phyloP scores from a whole-genome alignment of 1,140 invertebrate species.

The Metopolophium dirhodum region DNA sequence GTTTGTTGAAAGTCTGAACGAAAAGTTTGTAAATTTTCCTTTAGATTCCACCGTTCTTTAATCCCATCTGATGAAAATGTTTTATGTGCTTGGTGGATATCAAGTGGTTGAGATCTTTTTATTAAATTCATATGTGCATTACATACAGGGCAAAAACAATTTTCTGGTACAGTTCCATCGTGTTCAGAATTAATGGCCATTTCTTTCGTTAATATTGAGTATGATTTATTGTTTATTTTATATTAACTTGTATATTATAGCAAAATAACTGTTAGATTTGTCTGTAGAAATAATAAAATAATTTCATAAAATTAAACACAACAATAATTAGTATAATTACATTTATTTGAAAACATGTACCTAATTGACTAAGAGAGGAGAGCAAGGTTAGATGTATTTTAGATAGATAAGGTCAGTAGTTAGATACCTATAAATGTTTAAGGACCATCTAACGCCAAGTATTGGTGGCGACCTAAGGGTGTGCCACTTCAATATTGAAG shows the following conservation, averaged over 20 bases:
- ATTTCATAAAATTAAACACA: neutral
- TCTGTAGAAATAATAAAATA: neutral
- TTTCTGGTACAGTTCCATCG: conserved; percentile 13
- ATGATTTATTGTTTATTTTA: conserved; percentile 36
- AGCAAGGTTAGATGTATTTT: neutral
- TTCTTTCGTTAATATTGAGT: conserved; percentile 44
- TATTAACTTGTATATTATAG: neutral
- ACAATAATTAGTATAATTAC: neutral
- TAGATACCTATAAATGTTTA: neutral
- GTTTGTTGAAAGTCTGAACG: neutral
- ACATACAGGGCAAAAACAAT: conserved; percentile 38
- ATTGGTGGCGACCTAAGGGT: too few relatives aligned
- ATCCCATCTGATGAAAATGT: neutral
- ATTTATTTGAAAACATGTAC: neutral
- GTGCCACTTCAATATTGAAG: too few relatives aligned
- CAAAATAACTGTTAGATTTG: conserved; percentile 4
- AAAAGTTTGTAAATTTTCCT: neutral
- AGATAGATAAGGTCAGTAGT: conserved; percentile 46
- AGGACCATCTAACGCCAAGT: too few relatives aligned
- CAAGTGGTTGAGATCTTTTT: conserved; percentile 8
- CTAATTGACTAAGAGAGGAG: neutral
- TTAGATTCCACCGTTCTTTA: neutral
- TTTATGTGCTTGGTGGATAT: conserved; percentile 24
- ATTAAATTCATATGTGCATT: conserved; percentile 41
- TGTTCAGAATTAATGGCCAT: neutral